Conservation (phyloP, 2,797 vertebrate genomes). For the Chrosomus eos region DNA sequence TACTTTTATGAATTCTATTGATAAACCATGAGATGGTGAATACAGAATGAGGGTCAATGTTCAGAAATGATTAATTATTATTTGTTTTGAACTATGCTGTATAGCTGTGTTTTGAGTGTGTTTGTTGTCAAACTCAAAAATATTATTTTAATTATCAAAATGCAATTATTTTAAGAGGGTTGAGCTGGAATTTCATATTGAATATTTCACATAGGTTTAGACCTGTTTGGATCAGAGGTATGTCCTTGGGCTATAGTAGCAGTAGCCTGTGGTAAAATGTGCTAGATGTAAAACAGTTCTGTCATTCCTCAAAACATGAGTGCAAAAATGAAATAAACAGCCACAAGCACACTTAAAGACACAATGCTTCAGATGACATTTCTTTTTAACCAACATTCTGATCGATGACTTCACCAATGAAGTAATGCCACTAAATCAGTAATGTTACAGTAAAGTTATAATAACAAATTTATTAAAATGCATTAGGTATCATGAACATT, state of each 20-base stretch:
- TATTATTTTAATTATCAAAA: too few relatives aligned
- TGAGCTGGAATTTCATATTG: neutral
- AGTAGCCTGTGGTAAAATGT: constrained; percentile 2
- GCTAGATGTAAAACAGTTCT: neutral
- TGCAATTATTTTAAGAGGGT: neutral
- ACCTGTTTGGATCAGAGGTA: constrained; percentile 3
- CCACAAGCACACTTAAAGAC: neutral
- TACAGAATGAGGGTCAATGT: too few relatives aligned
- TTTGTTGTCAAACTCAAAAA: too few relatives aligned
- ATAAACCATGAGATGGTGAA: too few relatives aligned
- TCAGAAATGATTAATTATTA: too few relatives aligned
- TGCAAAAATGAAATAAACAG: neutral
- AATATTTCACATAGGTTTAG: constrained; percentile 32
- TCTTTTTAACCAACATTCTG: neutral
- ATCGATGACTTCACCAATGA: neutral
- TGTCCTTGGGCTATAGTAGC: constrained; percentile 6
- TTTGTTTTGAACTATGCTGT: too few relatives aligned
- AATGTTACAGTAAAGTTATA: too few relatives aligned
- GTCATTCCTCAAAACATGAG: neutral
- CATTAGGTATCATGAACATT: neutral
- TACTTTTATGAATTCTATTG: too few relatives aligned
- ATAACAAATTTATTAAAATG: too few relatives aligned
- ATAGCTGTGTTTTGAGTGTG: too few relatives aligned
- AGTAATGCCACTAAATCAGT: neutral
- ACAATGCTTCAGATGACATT: neutral